A percentile compares a stretch with the other conserved stretches of the same genome.
phyloP scores from a whole-genome alignment of 2,113 vertebrate species.

The Octodon degus region DNA sequence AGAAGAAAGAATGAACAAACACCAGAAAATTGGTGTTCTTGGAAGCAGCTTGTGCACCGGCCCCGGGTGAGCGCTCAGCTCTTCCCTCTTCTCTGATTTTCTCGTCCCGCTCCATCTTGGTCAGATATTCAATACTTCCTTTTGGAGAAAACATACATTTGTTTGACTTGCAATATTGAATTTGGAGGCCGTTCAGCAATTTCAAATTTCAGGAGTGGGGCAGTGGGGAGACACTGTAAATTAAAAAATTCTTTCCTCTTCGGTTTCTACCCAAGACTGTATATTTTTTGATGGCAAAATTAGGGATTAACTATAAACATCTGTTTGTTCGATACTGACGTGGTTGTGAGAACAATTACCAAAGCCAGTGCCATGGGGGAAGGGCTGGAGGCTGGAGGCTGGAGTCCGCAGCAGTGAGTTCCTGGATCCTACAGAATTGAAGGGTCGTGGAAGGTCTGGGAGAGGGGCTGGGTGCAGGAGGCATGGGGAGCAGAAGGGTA shows the following conservation, averaged over 20 bases:
- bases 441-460: neutral
- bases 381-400: neutral
- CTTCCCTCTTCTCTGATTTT: slow-evolving; percentile 36
- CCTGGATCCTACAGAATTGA: neutral
- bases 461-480: neutral
- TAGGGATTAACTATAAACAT: slow-evolving; percentile 83
- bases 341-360: slow-evolving; percentile 72
- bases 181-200: slow-evolving; percentile 78
- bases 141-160: slow-evolving; percentile 74
- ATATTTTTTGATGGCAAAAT: slow-evolving; percentile 81
- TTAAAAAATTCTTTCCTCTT: slow-evolving; percentile 82
- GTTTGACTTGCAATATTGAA: slow-evolving; percentile 79
- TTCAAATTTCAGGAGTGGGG: slow-evolving; percentile 77
- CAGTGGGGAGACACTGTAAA: slow-evolving; percentile 74
- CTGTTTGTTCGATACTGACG: slow-evolving; percentile 77
- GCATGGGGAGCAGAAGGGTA: neutral
- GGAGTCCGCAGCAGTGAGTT: neutral
- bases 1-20: slow-evolving; percentile 12
- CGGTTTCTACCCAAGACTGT: slow-evolving; percentile 78
- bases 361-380: slow-evolving; percentile 45
- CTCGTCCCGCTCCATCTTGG: slow-evolving; percentile 54
- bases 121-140: slow-evolving; percentile 79
- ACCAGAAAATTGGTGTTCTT: neutral
- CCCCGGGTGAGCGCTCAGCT: neutral
- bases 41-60: neutral